Percentiles rank a stretch among this genome's conserved stretches.
Evolutionary conservation across 2,888 invertebrate species (phyloP).

Genomic region (Vannuccia rotundouncinata): DNA sequence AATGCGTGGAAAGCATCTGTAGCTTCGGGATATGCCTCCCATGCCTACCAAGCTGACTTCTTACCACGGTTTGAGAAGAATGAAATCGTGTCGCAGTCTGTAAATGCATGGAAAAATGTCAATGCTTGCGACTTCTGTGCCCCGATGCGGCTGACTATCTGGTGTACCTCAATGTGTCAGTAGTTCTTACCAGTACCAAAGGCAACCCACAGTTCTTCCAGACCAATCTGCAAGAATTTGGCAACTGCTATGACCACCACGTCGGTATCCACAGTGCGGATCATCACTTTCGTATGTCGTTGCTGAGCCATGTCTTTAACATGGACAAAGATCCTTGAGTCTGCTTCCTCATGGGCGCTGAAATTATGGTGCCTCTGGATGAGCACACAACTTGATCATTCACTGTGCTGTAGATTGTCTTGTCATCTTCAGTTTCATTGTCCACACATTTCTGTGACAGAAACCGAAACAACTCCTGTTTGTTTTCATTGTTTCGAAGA

Average conservation of each 20-base stretch:
- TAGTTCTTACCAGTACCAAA: conserved; percentile 27
- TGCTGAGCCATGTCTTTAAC: not conserved
- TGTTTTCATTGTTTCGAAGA: conserved; percentile 40
- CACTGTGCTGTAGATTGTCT: conserved; percentile 24
- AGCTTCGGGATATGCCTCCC: not conserved
- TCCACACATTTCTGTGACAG: conserved; percentile 34
- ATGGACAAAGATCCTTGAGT: not conserved
- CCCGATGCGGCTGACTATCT: conserved; percentile 26
- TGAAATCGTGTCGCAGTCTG: not conserved
- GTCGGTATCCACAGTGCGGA: conserved; percentile 12
- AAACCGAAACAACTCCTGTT: conserved; percentile 36
- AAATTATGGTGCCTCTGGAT: conserved; percentile 4
- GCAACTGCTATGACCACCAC: conserved; percentile 17
- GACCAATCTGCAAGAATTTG: conserved; percentile 21
- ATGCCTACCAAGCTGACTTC: conserved; percentile 24
- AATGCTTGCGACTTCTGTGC: not conserved
- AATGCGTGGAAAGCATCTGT: conserved; percentile 24
- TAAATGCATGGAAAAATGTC: conserved; percentile 4
- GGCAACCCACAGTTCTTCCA: conserved; percentile 25
- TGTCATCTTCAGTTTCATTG: conserved; percentile 30
- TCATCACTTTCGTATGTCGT: conserved; percentile 4
- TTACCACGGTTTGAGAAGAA: not conserved
- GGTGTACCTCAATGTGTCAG: conserved; percentile 8
- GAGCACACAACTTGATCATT: conserved; percentile 8
- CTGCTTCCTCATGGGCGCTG: conserved; percentile 14